Evolutionary conservation across 1,140 invertebrate genomes (phyloP).

Genomic region (Neotoxoptera formosana): DNA sequence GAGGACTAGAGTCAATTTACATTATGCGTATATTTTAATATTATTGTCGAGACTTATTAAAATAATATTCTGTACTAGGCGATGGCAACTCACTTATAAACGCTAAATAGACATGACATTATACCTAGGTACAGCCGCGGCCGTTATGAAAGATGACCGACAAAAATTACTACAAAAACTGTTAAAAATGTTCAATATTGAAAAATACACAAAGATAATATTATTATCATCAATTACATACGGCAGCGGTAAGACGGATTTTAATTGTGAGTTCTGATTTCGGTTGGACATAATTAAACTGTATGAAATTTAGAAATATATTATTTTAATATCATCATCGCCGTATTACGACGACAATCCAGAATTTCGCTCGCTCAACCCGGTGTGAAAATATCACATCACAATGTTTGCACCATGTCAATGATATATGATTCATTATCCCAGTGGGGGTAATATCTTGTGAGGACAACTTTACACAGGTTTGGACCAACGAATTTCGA

Average conservation of each 20-base stretch:
- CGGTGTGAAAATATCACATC: too few species aligned
- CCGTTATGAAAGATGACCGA: neutral
- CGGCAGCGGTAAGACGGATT: neutral
- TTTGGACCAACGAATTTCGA: too few species aligned
- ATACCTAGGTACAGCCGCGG: neutral
- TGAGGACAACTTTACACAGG: too few species aligned
- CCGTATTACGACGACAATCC: too few species aligned
- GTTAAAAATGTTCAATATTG: neutral
- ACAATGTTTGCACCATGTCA: too few species aligned
- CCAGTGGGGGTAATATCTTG: too few species aligned
- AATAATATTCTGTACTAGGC: conserved; percentile 31
- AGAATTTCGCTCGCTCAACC: too few species aligned
- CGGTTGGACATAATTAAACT: neutral
- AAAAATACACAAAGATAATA: neutral
- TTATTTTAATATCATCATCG: neutral
- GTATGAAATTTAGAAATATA: neutral
- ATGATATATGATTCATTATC: too few species aligned
- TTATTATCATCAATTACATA: neutral
- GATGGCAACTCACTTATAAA: conserved; percentile 30
- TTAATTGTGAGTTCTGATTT: neutral
- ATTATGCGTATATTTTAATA: neutral
- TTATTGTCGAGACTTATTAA: conserved; percentile 19
- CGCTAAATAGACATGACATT: neutral
- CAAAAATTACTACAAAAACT: too few species aligned
- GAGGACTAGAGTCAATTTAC: conserved; percentile 55